Evolutionary conservation across 2,797 vertebrate genomes (phyloP).

Genomic region (Sciurus vulgaris): DNA sequence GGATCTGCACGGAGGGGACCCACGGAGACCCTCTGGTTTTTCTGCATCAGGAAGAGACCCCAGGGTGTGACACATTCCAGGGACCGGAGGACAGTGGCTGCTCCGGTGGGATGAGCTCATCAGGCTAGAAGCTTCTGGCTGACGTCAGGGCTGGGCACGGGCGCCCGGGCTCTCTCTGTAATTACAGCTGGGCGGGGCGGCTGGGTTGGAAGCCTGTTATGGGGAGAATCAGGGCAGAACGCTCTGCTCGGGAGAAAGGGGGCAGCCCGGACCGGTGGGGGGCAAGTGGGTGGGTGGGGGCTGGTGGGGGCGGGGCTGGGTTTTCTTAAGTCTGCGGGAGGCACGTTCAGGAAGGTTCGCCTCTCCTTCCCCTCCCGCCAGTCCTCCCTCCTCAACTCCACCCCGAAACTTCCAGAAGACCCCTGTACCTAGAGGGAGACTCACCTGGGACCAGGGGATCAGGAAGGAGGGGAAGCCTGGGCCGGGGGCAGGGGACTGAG

Average conservation of each 20-base stretch:
- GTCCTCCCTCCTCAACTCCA: neutral
- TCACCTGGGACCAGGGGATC: neutral
- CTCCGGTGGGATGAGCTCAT: constrained; percentile 44
- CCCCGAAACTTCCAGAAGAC: neutral
- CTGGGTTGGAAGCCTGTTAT: neutral
- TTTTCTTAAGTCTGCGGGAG: too few species aligned
- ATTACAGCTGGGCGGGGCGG: constrained; percentile 28
- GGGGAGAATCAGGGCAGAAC: neutral
- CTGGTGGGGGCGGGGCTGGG: neutral
- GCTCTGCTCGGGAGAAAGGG: neutral
- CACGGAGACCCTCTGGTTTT: neutral
- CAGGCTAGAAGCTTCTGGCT: constrained; percentile 41
- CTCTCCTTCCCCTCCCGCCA: neutral
- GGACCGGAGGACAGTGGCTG: neutral
- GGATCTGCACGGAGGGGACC: neutral
- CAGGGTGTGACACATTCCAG: neutral
- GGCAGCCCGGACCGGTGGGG: neutral
- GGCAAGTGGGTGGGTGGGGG: too few species aligned
- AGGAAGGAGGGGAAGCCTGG: too few species aligned
- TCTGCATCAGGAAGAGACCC: neutral
- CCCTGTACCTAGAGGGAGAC: neutral
- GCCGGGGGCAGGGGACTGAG: neutral
- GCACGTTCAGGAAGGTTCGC: neutral
- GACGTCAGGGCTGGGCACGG: constrained; percentile 63
- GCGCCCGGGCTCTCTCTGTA: neutral